Evolutionary conservation across 2,113 vertebrate species (phyloP).

Genomic region (Piprites chloris): DNA sequence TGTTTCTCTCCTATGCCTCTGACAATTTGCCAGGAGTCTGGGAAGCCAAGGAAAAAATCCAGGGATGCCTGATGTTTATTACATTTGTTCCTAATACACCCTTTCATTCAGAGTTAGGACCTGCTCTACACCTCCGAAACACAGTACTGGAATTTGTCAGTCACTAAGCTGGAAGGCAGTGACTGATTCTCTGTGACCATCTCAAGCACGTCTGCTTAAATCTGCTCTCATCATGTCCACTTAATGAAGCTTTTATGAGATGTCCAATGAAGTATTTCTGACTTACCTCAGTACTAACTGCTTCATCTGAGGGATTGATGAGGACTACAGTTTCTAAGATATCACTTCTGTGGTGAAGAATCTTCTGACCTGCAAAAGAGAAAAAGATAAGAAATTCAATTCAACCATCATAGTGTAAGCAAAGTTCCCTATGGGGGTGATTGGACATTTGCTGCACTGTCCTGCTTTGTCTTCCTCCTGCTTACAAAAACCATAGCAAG

Average conservation of each 20-base stretch:
- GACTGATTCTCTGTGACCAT: background rate
- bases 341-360: constrained; percentile 95
- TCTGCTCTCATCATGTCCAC: background rate
- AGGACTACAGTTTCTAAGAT: constrained; percentile 94
- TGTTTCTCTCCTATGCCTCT: background rate
- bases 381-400: background rate
- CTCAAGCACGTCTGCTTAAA: background rate
- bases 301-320: constrained; percentile 96
- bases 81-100: background rate
- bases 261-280: background rate
- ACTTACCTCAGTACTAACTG: constrained; percentile 91
- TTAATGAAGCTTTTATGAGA: background rate
- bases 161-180: background rate
- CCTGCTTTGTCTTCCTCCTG: background rate
- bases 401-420: background rate
- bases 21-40: background rate
- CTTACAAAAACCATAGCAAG: background rate
- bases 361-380: constrained; percentile 87
- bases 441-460: background rate
- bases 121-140: background rate
- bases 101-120: background rate
- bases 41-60: background rate
- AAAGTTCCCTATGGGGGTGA: background rate
- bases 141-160: background rate
- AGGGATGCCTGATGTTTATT: background rate